Conservation (phyloP, 2,888 invertebrate species). For the Ommatoiulus sabulosus region DNA sequence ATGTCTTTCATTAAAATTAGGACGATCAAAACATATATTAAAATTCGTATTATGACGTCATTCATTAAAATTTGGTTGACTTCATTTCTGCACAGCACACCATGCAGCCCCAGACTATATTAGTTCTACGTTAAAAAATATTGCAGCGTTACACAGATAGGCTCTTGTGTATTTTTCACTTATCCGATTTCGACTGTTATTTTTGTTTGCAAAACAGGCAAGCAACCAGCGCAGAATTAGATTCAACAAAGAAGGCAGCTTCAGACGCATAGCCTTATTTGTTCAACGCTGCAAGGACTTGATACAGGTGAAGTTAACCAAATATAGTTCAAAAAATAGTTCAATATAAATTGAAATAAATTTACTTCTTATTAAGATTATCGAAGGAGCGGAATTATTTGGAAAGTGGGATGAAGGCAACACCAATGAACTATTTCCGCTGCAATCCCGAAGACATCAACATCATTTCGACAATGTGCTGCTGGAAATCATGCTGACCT, state of each 20-base stretch:
- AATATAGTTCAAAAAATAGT: not conserved
- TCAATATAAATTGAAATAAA: not conserved
- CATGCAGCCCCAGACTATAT: too few species aligned
- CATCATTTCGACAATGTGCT: not conserved
- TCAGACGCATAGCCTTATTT: not conserved
- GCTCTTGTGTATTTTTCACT: too few species aligned
- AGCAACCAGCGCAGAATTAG: not conserved
- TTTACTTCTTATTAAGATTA: not conserved
- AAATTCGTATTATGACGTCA: too few species aligned
- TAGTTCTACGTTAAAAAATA: too few species aligned
- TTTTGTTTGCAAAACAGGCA: not conserved
- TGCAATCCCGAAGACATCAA: not conserved
- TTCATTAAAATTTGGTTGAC: too few species aligned
- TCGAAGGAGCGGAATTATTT: not conserved
- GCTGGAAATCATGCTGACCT: not conserved
- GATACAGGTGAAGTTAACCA: not conserved
- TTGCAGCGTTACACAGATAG: too few species aligned
- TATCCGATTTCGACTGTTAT: too few species aligned
- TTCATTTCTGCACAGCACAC: too few species aligned
- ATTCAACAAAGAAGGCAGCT: not conserved
- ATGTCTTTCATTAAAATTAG: too few species aligned
- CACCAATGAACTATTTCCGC: not conserved
- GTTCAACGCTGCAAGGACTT: not conserved
- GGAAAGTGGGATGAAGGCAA: not conserved
- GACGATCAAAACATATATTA: too few species aligned